phyloP scores from a whole-genome alignment of 2,797 vertebrate genomes.

The Chloroceryle amazona region DNA sequence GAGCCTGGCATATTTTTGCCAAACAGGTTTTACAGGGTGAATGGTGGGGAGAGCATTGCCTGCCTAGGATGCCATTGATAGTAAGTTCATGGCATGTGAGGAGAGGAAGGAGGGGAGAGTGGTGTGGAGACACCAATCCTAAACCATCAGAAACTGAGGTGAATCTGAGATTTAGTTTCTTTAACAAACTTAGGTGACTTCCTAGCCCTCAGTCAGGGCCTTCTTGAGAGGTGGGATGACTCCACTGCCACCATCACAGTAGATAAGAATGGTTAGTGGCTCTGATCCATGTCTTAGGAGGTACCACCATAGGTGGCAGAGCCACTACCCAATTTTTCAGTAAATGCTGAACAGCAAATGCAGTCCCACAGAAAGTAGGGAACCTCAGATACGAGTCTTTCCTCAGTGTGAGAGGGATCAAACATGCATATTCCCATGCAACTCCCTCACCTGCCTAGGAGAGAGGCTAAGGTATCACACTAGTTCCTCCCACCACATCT shows the following conservation, averaged over 20 bases:
- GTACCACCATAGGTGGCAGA: neutral
- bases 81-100: neutral
- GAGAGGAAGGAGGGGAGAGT: neutral
- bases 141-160: neutral
- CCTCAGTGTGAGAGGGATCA: neutral
- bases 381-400: neutral
- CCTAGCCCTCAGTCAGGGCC: neutral
- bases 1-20: neutral
- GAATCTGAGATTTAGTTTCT: neutral
- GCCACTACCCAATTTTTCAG: neutral
- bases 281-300: neutral
- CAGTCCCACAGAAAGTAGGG: neutral
- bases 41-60: neutral
- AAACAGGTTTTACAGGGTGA: neutral
- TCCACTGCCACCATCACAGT: accelerated
- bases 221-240: neutral
- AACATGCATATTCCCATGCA: neutral
- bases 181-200: neutral
- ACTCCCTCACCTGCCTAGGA: neutral
- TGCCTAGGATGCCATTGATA: neutral
- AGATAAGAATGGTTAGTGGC: neutral
- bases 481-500: neutral
- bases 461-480: accelerated
- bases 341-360: neutral
- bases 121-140: neutral